Percentiles rank a stretch among this genome's conserved stretches.
These are phyloP conservation scores for Toxostoma redivivum DNA, from an alignment of 2,113 vertebrate genomes.

Conservation along the genomic window DNA sequence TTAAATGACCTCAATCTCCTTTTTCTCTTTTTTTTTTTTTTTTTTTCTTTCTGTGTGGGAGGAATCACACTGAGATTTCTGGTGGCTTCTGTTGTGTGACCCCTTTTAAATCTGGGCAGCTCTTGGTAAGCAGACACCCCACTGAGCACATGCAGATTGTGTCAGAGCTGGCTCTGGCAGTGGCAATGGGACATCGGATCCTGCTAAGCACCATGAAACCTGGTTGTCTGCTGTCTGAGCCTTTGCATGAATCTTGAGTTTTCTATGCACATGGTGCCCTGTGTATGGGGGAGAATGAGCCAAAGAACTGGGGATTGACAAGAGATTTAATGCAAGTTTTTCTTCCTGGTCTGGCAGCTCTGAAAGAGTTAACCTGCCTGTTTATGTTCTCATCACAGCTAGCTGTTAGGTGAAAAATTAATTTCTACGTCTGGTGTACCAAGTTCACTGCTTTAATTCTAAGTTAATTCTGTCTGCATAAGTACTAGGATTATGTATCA, in stretches of 20 bases:
- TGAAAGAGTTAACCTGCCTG: not conserved
- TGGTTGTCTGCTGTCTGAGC: not conserved
- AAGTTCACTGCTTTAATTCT: not conserved
- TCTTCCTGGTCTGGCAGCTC: not conserved
- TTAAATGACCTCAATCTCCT: not conserved
- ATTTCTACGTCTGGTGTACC: not conserved
- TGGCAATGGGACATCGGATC: not conserved
- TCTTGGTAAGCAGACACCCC: not conserved
- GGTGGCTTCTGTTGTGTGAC: not conserved
- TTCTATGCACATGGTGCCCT: accelerated
- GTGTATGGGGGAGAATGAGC: not conserved
- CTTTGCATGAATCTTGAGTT: not conserved
- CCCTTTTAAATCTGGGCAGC: not conserved
- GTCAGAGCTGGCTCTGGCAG: not conserved
- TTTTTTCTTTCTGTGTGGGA: not conserved
- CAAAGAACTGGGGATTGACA: not conserved
- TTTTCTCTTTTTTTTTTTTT: not conserved
- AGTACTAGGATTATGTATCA: not conserved
- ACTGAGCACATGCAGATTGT: not conserved
- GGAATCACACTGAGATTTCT: not conserved
- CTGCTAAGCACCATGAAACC: not conserved
- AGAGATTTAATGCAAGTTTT: not conserved
- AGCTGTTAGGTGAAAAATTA: slow-evolving; percentile 20
- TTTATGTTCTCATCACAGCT: not conserved
- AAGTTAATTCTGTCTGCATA: not conserved